phyloP scores from a whole-genome alignment of 2,888 invertebrate genomes.

The Cenopis cana region DNA sequence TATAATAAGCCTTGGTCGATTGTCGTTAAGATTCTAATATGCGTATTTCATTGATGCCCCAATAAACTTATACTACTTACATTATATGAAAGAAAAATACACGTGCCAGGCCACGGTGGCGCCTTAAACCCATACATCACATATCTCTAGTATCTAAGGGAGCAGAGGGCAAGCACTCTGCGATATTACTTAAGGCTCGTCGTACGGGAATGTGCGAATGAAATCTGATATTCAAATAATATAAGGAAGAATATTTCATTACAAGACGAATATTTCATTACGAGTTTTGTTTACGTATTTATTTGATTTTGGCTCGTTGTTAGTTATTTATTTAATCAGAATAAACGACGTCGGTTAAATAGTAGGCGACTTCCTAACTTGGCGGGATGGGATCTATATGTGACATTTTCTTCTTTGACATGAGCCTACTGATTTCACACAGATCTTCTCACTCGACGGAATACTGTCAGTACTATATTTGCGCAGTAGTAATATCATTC shows the following conservation, averaged over 20 bases:
- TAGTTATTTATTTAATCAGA: not conserved
- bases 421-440: no score
- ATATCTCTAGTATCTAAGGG: constrained; percentile 20
- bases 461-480: no score
- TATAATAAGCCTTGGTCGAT: no score
- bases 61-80: no score
- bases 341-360: no score
- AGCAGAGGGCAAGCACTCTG: constrained; percentile 27
- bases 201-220: constrained; percentile 20
- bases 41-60: no score
- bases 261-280: not conserved
- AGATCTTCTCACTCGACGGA: no score
- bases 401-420: no score
- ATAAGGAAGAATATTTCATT: constrained; percentile 1
- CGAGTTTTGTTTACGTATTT: not conserved
- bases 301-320: not conserved
- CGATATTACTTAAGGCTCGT: constrained; percentile 32
- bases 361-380: no score
- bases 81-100: not conserved
- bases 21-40: no score
- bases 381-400: no score
- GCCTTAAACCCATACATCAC: constrained; percentile 14
- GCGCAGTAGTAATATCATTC: no score
- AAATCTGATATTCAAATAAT: constrained; percentile 27
- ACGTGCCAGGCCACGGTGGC: not conserved